Evolutionary conservation across 2,113 vertebrate species (phyloP), one percentile per base, ranked within the genome.

Genomic region (Dasyornis broadbenti): DNA sequence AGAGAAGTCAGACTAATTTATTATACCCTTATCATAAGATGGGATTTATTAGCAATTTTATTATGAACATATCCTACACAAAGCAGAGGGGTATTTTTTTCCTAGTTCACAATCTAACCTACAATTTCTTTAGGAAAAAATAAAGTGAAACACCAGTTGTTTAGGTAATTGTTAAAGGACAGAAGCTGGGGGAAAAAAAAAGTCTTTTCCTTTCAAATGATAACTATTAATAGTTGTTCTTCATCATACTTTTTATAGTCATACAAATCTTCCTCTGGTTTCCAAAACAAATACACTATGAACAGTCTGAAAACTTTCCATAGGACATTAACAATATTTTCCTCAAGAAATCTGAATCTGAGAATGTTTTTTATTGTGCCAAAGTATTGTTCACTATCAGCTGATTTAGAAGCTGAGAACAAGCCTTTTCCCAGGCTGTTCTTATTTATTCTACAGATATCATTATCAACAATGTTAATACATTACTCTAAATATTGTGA

Each of bases 161-260:
- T 90, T 88, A 83, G 86, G 8, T 54, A 21, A 21, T 54, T 52
- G 8, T 23, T 94, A 93, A 95, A 90, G 57, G 72, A 89, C 77
- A 95, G 39, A 68, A 66, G 33, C 72, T 96, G 92, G 73, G 71
- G 77, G 89, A 87, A 20, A 68, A 96, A 87, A 66, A 89, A 59
- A 35, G 27, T 4, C 1, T 42, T 59, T 81, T 82, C 47, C 35
- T 31, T 33, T 65, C 31, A 70, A 73, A 13, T 30, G 26, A 27
- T 64, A 87, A 66, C 39, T 45, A 78, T 33, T 66, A 77, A 70
- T 77, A 88, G 35, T 6, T 40, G 11, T 39, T 87, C 19, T 75
- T 66, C n/a, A 24, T 72, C 45, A 52, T 50, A n/a, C 5, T 33
- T 68, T 82, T 66, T 70, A 68, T 6, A 56, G 19, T 27, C 17